These are phyloP conservation scores for Drosophila jambulina DNA, from an alignment of 1,140 invertebrate species.

Conservation along the genomic window DNA sequence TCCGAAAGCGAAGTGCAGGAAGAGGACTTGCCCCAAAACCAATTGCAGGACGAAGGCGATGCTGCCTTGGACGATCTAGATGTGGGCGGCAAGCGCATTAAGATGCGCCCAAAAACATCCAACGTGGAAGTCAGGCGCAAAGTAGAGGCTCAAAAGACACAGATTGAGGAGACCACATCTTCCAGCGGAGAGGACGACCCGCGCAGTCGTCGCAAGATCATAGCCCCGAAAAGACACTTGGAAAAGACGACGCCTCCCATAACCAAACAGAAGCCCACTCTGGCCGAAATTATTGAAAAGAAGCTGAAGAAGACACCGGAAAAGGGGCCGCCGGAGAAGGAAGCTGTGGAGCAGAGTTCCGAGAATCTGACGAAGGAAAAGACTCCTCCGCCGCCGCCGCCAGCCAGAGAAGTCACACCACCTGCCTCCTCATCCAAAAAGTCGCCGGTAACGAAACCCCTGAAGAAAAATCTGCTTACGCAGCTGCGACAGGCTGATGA, in stretches of 20 bases:
- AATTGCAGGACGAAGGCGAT: slow-evolving; percentile 74
- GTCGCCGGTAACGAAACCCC: slow-evolving; percentile 73
- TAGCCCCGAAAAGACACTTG: slow-evolving; percentile 55
- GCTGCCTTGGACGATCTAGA: slow-evolving; percentile 83
- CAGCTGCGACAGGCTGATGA: slow-evolving; percentile 76
- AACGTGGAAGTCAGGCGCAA: slow-evolving; percentile 87
- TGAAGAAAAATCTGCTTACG: slow-evolving; percentile 77
- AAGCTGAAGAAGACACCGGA: slow-evolving; percentile 74
- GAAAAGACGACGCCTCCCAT: slow-evolving; percentile 39
- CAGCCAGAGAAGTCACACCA: slow-evolving; percentile 28
- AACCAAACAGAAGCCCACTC: slow-evolving; percentile 63
- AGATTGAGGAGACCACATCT: slow-evolving; percentile 86
- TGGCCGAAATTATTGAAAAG: slow-evolving; percentile 80
- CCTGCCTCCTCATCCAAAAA: slow-evolving; percentile 52
- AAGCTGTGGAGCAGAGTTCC: neutral
- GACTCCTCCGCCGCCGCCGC: neutral
- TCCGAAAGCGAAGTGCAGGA: slow-evolving; percentile 78
- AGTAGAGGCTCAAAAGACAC: slow-evolving; percentile 86
- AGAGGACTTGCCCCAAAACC: slow-evolving; percentile 55
- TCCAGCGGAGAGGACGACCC: slow-evolving; percentile 85
- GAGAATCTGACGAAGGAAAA: neutral
- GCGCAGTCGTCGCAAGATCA: slow-evolving; percentile 64
- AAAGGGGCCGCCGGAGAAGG: slow-evolving; percentile 12
- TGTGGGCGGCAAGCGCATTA: slow-evolving; percentile 86
- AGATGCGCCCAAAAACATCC: slow-evolving; percentile 86